Percentiles rank a stretch among this genome's conserved stretches.
Conservation (phyloP, 2,113 vertebrate genomes). For the Butastur rufipennis region DNA sequence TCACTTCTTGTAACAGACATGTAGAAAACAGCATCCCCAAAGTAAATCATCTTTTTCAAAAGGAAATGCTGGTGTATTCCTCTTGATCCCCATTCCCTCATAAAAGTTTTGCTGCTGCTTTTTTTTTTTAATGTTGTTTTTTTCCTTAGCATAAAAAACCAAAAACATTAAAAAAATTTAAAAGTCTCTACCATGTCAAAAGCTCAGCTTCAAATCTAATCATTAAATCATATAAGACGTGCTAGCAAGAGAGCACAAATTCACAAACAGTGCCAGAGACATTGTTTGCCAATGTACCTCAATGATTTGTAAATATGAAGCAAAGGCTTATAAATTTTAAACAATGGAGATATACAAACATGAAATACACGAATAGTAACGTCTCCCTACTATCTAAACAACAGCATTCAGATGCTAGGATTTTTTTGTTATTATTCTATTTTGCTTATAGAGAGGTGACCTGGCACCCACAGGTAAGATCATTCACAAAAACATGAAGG, state of each 20-base stretch:
- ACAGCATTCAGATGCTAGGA: background rate
- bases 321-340: background rate
- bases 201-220: background rate
- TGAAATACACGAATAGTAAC: background rate
- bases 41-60: background rate
- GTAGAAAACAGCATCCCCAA: background rate
- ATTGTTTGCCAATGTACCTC: background rate
- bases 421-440: background rate
- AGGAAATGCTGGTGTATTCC: background rate
- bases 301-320: background rate
- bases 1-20: background rate
- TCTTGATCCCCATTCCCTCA: background rate
- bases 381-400: background rate
- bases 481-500: background rate
- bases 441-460: background rate
- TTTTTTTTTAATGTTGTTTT: background rate
- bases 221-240: background rate
- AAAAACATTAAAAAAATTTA: background rate
- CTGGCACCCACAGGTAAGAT: background rate
- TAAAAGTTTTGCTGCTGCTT: background rate
- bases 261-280: background rate
- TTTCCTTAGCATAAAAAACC: background rate
- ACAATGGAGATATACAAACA: background rate
- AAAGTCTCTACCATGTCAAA: too few species aligned
- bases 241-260: background rate